These are phyloP conservation scores for Dromococcyx pavoninus DNA, from an alignment of 2,797 vertebrate genomes.

Conservation along the genomic window DNA sequence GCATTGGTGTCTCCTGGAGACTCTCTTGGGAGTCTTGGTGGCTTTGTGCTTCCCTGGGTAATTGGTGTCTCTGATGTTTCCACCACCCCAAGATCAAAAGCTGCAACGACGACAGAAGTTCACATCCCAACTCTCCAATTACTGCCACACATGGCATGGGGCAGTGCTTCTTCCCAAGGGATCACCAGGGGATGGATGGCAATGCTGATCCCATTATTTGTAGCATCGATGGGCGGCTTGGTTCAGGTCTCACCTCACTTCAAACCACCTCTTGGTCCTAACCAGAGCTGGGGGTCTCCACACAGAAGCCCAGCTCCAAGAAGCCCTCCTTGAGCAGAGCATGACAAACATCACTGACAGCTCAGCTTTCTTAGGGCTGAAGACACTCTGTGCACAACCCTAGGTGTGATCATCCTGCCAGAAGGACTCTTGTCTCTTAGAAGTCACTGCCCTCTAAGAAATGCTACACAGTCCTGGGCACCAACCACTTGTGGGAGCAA, in stretches of 20 bases:
- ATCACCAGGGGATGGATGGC: no score
- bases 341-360: background rate
- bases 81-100: background rate
- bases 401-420: background rate
- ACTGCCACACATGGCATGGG: rapidly evolving
- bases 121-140: background rate
- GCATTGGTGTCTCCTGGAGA: background rate
- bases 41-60: background rate
- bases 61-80: background rate
- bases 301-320: background rate
- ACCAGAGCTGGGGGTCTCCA: background rate
- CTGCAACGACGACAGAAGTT: background rate
- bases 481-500: rapidly evolving
- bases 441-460: background rate
- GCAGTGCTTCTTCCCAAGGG: background rate
- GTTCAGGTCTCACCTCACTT: background rate
- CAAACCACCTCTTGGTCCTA: background rate
- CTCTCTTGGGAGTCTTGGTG: background rate
- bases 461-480: background rate
- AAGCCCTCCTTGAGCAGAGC: background rate
- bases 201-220: rapidly evolving
- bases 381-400: background rate
- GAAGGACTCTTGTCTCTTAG: background rate
- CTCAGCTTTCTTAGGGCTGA: background rate
- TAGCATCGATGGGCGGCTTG: rapidly evolving